These are phyloP conservation scores for Argyrosomus regius DNA, from an alignment of 2,797 vertebrate genomes.

Conservation along the genomic window DNA sequence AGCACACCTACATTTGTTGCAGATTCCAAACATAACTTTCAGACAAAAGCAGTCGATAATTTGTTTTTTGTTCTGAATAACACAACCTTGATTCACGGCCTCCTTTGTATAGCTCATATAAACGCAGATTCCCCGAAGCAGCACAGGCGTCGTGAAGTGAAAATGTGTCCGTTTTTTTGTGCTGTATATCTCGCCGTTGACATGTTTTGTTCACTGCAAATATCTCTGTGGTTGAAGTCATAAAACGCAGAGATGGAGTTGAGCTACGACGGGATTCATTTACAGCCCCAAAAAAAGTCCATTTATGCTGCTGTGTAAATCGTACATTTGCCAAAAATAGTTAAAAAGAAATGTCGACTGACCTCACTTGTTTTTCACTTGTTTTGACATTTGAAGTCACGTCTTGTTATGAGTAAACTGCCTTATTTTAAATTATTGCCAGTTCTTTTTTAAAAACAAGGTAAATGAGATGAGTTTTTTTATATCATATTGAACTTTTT, in stretches of 20 bases:
- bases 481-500: neutral
- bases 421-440: slow-evolving; percentile 6
- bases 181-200: neutral
- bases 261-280: slow-evolving; percentile 1
- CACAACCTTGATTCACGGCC: neutral
- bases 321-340: neutral
- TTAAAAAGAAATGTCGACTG: neutral
- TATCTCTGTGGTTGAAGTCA: neutral
- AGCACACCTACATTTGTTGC: neutral
- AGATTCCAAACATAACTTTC: neutral
- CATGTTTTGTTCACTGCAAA: slow-evolving; percentile 13
- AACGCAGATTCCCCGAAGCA: neutral
- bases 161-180: slow-evolving; percentile 4
- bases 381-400: neutral
- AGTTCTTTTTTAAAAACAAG: slow-evolving; percentile 3
- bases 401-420: neutral
- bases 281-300: neutral
- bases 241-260: slow-evolving; percentile 12
- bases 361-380: neutral
- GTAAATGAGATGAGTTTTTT: no score
- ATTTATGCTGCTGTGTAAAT: neutral
- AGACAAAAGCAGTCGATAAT: neutral
- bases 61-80: neutral
- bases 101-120: neutral
- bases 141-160: slow-evolving; percentile 1